Evolutionary conservation across 2,797 vertebrate genomes (phyloP).

Genomic region (Pseudomugil tenellus): DNA sequence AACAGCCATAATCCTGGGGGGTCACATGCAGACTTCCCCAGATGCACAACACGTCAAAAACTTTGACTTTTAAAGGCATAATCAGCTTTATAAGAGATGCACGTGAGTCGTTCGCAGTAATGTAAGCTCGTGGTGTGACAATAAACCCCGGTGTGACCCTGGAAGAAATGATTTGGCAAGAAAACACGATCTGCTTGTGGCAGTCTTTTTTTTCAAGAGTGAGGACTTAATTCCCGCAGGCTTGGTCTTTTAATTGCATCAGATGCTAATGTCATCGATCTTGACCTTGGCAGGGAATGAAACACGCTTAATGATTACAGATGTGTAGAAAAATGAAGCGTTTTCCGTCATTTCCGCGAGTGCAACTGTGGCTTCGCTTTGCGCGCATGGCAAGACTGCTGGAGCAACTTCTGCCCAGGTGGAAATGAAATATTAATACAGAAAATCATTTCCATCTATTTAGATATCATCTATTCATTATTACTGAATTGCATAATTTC

Average conservation of each 20-base stretch:
- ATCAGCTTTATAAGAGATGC: constrained; percentile 29
- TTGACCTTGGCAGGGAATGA: constrained; percentile 20
- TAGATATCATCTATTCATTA: neutral
- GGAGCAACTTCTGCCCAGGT: constrained; percentile 54
- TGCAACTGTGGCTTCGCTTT: constrained; percentile 30
- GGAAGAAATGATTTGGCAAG: constrained; percentile 40
- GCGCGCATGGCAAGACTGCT: constrained; percentile 42
- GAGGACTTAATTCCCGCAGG: constrained; percentile 4
- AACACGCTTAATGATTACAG: constrained; percentile 16
- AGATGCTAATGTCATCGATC: constrained; percentile 34
- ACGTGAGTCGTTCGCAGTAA: constrained; percentile 17
- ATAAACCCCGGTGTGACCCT: constrained; percentile 44
- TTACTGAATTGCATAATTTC: neutral
- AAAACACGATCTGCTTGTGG: constrained; percentile 39
- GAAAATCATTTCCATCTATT: neutral
- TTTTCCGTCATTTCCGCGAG: constrained; percentile 40
- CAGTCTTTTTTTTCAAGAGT: constrained; percentile 2
- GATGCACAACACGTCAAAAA: constrained; percentile 51
- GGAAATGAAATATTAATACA: constrained; percentile 36
- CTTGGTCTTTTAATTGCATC: constrained; percentile 7
- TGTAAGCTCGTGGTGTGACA: constrained; percentile 32
- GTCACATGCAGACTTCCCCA: constrained; percentile 56
- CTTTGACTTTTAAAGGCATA: constrained; percentile 45
- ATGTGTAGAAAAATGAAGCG: neutral
- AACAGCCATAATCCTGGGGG: constrained; percentile 50